Evolutionary conservation across 2,113 vertebrate species (phyloP), one percentile per base, ranked within the genome.

Genomic region (Turdus rufiventris): DNA sequence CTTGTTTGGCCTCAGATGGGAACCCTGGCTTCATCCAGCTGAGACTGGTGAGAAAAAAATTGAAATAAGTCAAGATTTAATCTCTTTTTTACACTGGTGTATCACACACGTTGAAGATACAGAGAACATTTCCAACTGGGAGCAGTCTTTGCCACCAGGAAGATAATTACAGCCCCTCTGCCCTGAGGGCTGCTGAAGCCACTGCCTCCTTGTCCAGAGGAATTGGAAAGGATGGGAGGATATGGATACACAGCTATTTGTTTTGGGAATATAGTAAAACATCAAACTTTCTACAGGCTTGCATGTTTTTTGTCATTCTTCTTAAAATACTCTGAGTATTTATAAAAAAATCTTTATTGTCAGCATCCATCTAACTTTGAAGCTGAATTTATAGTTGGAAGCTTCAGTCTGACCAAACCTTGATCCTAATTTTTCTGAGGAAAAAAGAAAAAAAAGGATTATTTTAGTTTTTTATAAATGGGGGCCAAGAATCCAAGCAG

Each of bases 281-380:
- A 81, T 14, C 23, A 57, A 38, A 68, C 8, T 56, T 5, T 42
- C 19, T 25, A 33, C 14, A 34, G 26, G 3, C 6, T 4, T 51
- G 18, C 47, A 5, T 33, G 18, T 0, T 8, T 8, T 54, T 50
- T 31, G 4, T 21, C 6, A 21, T 31, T 42, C 14, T n/a, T 63
- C 18, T 78, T 9, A 9, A 26, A 85, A 48, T 31, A 21, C 12
- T 18, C 18, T 53, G 23, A 60, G 3, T 9, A n/a, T 38, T 66
- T 45, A 13, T 29, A 43, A n/a, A 24, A 38, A 54, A 53, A 24
- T 13, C 9, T 72, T 67, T 51, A 12, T 15, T 57, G 12, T 38
- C 16, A 8, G 2, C 24, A 29, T 47, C 33, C 61, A 63, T 80
- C 12, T 50, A 4, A 10, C 14, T 88, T 42, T 76, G 62, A 92